Evolutionary conservation across 2,888 invertebrate genomes (phyloP), one percentile per base, ranked within the genome.

Genomic region (Drosophila tripunctata): DNA sequence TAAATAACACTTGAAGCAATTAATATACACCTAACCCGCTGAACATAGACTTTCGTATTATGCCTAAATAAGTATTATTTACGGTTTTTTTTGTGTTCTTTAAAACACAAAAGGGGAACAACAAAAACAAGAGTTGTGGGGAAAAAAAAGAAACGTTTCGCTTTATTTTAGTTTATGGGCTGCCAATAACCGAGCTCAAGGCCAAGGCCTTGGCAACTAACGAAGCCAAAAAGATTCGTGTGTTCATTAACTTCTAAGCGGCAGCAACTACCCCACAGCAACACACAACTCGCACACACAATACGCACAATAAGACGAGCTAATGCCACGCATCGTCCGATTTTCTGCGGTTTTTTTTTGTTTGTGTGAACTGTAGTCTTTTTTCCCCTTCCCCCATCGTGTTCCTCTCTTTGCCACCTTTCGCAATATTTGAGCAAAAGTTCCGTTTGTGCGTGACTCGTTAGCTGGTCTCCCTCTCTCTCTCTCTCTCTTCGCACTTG

Each of bases 161-260:
- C 67, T 88, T 84, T 66, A 87, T 84, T 84, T 87, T 82, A 71
- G 87, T 86, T 86, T 80, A 68, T 67, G 88, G 80, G 63, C 82
- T 69, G 82, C 87, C 82, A 83, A 83, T 82, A 83, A 88, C 82
- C 88, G 78, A 50, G 78, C 71, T 72, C 82, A 83, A 83, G 82
- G 82, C 88, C 88, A 88, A 88, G 87, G 81, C 87, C 80, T 40
- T 58, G 51, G 48, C 36, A 69, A 51, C 55, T 51, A 58, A 71
- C 72, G 55, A 58, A 73, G 54, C 33, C 51, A 68, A 51, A 58
- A 48, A 50, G 21, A 41, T 21, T 44, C 68, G 70, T 78, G 58
- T 63, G 63, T 76, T 79, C 67, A 79, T 79, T 87, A 80, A 80
- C 64, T 87, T 84, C 78, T 69, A 87, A 87, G 84, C 87, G 48